Evolutionary conservation across 2,888 invertebrate genomes (phyloP), one percentile per base, ranked within the genome.

Genomic region (Plebejus argus): DNA sequence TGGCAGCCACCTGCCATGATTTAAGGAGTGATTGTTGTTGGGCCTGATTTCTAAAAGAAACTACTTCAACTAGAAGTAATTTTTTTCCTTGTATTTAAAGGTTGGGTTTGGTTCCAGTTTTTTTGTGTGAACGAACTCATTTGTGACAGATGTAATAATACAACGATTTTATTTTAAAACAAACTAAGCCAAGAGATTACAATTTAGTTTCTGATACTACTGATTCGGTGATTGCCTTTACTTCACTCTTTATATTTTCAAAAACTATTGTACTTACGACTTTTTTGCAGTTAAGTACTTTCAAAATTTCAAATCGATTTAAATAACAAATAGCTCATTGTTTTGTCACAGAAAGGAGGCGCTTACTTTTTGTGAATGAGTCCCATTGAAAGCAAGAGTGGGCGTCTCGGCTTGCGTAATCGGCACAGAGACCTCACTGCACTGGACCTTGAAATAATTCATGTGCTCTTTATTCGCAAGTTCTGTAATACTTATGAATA

Each of bases 361-460:
- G 28, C 66, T 66, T 33, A 76, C 58, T 81, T 81, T 81, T 81
- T 80, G 79, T 81, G 81, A 81, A 82, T 82, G 82, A 79, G 81
- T 53, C 79, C 77, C 75, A 77, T 80, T 78, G 82, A 81, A 81
- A 82, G 81, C 80, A 81, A 80, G 81, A 81, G 81, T 78, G 20
- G 39, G 35, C 71, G 71, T 23, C 5, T 33, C 15, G 15, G 28
- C 28, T 80, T 80, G 76, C 78, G 77, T 78, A 79, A 66, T 66
- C 66, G 66, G 66, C 66, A 15, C 66, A 66, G 66, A 66, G 28
- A 33, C 66, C 66, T 66, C 66, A 66, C 4, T 33, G 66, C 66
- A 33, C 56, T 53, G 53, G 72, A 75, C 76, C 76, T 77, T 80
- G 66, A 72, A 39, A 72, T 72, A 45, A 39, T 72, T 20, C 12